These are phyloP conservation scores for Agrypnus murinus DNA, from an alignment of 2,888 invertebrate species.

Conservation along the genomic window DNA sequence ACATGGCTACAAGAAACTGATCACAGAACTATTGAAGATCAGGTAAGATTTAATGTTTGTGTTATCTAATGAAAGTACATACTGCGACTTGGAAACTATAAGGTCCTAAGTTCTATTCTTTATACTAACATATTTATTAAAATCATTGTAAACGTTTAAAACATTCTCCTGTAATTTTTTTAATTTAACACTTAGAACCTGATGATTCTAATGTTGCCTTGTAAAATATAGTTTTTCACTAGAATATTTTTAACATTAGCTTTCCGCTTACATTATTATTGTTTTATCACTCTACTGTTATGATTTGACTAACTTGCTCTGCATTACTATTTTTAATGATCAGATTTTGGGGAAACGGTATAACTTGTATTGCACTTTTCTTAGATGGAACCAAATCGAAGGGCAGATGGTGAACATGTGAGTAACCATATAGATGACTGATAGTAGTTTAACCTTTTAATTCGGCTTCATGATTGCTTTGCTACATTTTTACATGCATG, in stretches of 20 bases:
- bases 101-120: too few species aligned
- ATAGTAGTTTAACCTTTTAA: constrained; percentile 8
- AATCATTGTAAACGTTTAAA: too few species aligned
- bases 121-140: too few species aligned
- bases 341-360: constrained; percentile 38
- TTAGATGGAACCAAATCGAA: constrained; percentile 90
- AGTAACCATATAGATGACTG: constrained; percentile 71
- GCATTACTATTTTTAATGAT: constrained; percentile 11
- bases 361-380: constrained; percentile 61
- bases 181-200: too few species aligned
- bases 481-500: constrained; percentile 27
- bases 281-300: neutral
- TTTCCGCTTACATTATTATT: constrained; percentile 24
- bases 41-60: constrained; percentile 76
- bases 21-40: constrained; percentile 97
- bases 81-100: too few species aligned
- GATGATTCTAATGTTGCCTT: too few species aligned
- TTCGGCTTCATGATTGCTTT: constrained; percentile 17
- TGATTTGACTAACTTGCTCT: constrained; percentile 9
- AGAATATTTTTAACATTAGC: neutral
- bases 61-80: too few species aligned
- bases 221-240: too few species aligned
- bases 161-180: too few species aligned
- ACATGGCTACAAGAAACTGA: constrained; percentile 98
- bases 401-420: constrained; percentile 87